Base-by-base conservation (phyloP, 2,113 vertebrate genomes). In the Halichoeres trimaculatus region DNA sequence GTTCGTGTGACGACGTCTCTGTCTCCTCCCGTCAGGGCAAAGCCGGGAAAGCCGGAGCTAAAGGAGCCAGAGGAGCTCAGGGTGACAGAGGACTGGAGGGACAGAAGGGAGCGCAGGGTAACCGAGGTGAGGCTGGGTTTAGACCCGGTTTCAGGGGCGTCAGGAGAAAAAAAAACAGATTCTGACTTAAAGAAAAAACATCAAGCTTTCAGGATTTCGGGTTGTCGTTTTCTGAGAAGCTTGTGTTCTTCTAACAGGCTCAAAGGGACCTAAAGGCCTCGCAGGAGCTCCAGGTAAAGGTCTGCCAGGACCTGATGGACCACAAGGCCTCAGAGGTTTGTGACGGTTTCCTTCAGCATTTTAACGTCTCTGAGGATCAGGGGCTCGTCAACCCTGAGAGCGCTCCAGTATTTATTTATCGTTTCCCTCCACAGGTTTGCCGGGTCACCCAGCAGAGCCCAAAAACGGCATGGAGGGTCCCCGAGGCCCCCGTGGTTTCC, bases 21-120 rank as follows among this genome's bases (percentile, higher is more conserved):
- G 22, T 41, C 38, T 66, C 60, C 20, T 16, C 74, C 38, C 45
- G 43, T 74, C 63, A 93, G 91, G 94, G 92, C 11, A 95, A 94
- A 92, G 36, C 82, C 52, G 91, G 92, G 50, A 93, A 91, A 81
- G 26, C 81, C 4, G 91, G 88, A 59, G 58, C 77, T 7, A 91
- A 91, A 67, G 87, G 90, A 70, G 45, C 80, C n/a, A 76, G 85
- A 79, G 94, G 93, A 1, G 58, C 45, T 47, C 90, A 84, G 68
- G 90, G 93, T 5, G 88, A 90, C 62, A 47, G 34, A 57, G 92
- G 93, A 23, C 23, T 93, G 76, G 90, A 93, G 73, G 90, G 95
- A 54, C 77, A 81, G 53, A 86, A 89, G 26, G 94, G 93, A 80
- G 78, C 86, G n/a, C 53, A 43, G 40, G 91, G 93, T 6, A 83